phyloP scores from a whole-genome alignment of 2,888 invertebrate species.

The Pristionchus entomophagus region DNA sequence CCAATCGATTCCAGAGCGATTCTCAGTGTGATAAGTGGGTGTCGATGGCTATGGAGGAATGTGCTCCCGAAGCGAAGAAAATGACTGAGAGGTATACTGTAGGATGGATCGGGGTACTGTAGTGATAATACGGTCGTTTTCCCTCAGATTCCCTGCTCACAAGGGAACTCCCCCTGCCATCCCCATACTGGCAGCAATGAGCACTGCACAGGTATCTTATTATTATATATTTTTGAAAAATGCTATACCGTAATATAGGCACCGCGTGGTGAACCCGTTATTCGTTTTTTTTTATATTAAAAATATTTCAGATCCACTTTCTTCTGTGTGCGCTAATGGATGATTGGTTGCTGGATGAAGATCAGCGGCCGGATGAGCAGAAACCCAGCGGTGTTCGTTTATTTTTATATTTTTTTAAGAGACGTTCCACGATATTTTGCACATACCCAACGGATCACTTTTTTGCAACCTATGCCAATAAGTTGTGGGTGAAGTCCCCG shows the following conservation, averaged over 20 bases:
- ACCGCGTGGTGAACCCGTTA: not conserved
- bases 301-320: not conserved
- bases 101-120: not conserved
- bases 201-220: constrained; percentile 43
- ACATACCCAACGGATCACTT: no score
- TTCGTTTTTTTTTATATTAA: not conserved
- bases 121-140: not conserved
- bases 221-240: not conserved
- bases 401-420: no score
- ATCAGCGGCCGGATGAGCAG: not conserved
- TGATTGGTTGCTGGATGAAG: constrained; percentile 33
- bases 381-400: no score
- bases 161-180: constrained; percentile 58
- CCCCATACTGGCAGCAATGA: constrained; percentile 49
- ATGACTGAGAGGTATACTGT: not conserved
- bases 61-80: constrained; percentile 50
- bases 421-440: no score
- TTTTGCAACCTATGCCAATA: no score
- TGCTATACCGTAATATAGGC: not conserved
- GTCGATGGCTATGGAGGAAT: constrained; percentile 55
- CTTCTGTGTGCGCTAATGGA: constrained; percentile 33
- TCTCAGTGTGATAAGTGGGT: constrained; percentile 56
- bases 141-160: constrained; percentile 56
- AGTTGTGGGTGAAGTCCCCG: no score
- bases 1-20: constrained; percentile 53